These are phyloP conservation scores for Gavialis gangeticus DNA, from an alignment of 2,113 vertebrate genomes.

Conservation along the genomic window DNA sequence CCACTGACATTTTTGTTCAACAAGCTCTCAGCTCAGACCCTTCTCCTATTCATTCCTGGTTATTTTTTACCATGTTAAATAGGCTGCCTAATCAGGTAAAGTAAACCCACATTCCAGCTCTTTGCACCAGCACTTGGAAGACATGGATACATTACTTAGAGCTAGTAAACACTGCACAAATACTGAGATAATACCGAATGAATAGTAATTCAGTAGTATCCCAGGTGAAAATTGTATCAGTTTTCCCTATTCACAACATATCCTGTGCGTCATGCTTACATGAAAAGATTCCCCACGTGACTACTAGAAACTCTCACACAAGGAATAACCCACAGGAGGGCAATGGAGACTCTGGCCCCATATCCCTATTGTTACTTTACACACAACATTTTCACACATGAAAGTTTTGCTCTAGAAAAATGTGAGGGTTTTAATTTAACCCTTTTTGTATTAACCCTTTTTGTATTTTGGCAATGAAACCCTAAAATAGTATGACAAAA, in stretches of 20 bases:
- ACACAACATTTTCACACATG: neutral
- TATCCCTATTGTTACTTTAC: neutral
- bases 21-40: conserved; percentile 19
- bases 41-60: conserved; percentile 7
- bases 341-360: neutral
- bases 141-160: neutral
- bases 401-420: neutral
- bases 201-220: neutral
- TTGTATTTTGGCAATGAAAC: too few relatives aligned
- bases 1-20: neutral
- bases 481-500: too few relatives aligned
- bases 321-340: neutral
- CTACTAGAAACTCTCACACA: neutral
- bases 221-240: neutral
- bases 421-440: neutral
- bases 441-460: too few relatives aligned
- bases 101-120: neutral
- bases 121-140: neutral
- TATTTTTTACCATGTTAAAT: neutral
- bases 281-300: neutral
- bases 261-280: neutral
- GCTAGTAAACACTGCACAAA: fast-evolving
- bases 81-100: neutral
- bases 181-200: neutral
- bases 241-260: neutral